phyloP scores from a whole-genome alignment of 2,888 invertebrate genomes.

The Caenorhabditis zanzibari region DNA sequence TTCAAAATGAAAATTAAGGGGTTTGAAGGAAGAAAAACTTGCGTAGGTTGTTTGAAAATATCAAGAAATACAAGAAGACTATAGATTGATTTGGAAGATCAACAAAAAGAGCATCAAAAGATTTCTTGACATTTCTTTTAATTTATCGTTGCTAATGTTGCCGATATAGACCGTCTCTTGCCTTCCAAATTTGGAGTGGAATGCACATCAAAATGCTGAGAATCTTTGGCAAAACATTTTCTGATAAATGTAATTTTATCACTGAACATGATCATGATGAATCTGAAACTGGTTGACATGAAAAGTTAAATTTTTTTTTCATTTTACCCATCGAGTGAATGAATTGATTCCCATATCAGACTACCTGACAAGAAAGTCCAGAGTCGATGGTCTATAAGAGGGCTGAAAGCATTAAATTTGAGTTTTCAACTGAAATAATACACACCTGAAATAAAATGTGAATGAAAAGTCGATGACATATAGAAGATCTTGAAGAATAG shows the following conservation, averaged over 20 bases:
- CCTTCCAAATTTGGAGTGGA: not conserved
- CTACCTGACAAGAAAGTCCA: constrained; percentile 55
- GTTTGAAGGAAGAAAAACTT: not conserved
- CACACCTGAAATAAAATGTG: constrained; percentile 33
- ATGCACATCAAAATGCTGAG: not conserved
- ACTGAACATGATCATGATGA: constrained; percentile 37
- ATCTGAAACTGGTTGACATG: constrained; percentile 1
- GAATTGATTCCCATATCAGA: constrained; percentile 41
- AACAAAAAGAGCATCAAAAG: not conserved
- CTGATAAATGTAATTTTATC: constrained; percentile 20
- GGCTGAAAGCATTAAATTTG: constrained; percentile 1
- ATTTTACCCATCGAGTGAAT: constrained; percentile 46
- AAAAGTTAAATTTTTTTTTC: not conserved
- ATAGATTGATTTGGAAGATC: not conserved
- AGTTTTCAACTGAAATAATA: not conserved
- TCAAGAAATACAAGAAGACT: not conserved
- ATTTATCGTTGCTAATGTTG: constrained; percentile 6
- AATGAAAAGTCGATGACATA: constrained; percentile 37
- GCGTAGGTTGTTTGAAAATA: not conserved
- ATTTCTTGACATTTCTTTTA: not conserved
- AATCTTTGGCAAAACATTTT: not conserved
- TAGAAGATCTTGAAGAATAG: constrained; percentile 45
- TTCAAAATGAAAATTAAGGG: constrained; percentile 22
- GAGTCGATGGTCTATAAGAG: constrained; percentile 5
- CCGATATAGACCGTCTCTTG: constrained; percentile 15